Evolutionary conservation across 2,113 vertebrate species (phyloP).

Genomic region (Heterochromis multidens): DNA sequence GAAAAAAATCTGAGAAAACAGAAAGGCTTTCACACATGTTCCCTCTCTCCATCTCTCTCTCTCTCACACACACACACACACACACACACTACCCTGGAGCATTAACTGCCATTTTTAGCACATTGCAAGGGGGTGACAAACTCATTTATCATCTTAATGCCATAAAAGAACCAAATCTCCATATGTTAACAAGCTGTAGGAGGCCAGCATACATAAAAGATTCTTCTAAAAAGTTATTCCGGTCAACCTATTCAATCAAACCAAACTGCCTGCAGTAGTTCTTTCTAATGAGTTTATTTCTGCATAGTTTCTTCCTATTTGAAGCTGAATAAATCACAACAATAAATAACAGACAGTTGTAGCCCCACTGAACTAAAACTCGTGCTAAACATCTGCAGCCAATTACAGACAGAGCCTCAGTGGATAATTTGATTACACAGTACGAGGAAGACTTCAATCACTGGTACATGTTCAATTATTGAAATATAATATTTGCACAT

Average conservation of each 20-base stretch:
- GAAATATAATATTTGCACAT: conserved; percentile 16
- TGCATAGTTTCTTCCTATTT: background rate
- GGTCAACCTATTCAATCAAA: conserved; percentile 22
- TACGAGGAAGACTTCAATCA: background rate
- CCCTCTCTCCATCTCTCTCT: background rate
- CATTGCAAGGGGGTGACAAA: background rate
- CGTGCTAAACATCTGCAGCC: conserved; percentile 22
- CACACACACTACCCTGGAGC: conserved; percentile 1
- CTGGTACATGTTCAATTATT: conserved; percentile 12
- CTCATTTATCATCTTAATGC: conserved; percentile 46
- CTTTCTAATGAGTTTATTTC: conserved; percentile 23
- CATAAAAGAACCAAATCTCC: conserved; percentile 26
- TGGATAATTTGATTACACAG: conserved; percentile 31
- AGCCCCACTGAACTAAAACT: background rate
- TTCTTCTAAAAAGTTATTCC: background rate
- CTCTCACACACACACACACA: background rate
- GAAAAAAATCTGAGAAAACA: background rate
- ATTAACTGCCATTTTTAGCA: conserved; percentile 44
- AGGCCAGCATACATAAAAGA: conserved; percentile 10
- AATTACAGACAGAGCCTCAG: background rate
- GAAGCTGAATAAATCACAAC: conserved; percentile 17
- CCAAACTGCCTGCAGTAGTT: conserved; percentile 12
- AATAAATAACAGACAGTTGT: background rate
- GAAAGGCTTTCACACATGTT: background rate
- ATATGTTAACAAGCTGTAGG: conserved; percentile 22